phyloP scores from a whole-genome alignment of 2,888 invertebrate species.

The Lochmaea capreae region DNA sequence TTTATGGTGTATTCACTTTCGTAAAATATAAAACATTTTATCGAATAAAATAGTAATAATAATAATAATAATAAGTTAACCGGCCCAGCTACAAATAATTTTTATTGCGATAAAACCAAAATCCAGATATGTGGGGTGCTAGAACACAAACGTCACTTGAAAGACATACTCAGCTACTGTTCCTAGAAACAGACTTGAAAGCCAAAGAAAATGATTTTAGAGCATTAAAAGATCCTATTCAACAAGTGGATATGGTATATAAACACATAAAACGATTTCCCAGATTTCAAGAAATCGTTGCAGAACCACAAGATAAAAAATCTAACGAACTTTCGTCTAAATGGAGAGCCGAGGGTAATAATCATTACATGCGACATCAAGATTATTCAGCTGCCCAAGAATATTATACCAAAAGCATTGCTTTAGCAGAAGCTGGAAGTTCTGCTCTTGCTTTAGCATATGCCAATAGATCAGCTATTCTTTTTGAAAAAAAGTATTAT shows the following conservation, averaged over 20 bases:
- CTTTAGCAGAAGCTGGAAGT: neutral
- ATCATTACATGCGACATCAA: neutral
- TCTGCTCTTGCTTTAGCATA: no score
- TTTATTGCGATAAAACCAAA: no score
- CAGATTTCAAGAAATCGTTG: slow-evolving; percentile 4
- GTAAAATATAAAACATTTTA: no score
- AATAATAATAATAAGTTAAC: no score
- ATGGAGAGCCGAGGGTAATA: slow-evolving; percentile 30
- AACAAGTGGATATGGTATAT: slow-evolving; percentile 28
- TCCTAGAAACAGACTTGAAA: slow-evolving; percentile 14
- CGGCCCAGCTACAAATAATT: no score
- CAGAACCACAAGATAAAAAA: slow-evolving; percentile 18
- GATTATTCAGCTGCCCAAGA: slow-evolving; percentile 1
- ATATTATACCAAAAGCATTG: slow-evolving; percentile 1
- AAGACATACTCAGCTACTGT: slow-evolving; percentile 2
- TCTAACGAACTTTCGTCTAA: slow-evolving; percentile 13
- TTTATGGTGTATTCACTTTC: no score
- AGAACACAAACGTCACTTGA: slow-evolving; percentile 11
- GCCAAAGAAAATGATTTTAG: slow-evolving; percentile 17
- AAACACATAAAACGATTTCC: slow-evolving; percentile 11
- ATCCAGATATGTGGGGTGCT: slow-evolving; percentile 12
- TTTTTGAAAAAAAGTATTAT: slow-evolving; percentile 73
- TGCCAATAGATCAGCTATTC: slow-evolving; percentile 73
- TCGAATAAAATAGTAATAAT: no score
- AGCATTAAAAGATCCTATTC: neutral